A percentile compares a stretch with the other conserved stretches of the same genome.
phyloP scores from a whole-genome alignment of 2,797 vertebrate species.

The Amblyraja radiata region DNA sequence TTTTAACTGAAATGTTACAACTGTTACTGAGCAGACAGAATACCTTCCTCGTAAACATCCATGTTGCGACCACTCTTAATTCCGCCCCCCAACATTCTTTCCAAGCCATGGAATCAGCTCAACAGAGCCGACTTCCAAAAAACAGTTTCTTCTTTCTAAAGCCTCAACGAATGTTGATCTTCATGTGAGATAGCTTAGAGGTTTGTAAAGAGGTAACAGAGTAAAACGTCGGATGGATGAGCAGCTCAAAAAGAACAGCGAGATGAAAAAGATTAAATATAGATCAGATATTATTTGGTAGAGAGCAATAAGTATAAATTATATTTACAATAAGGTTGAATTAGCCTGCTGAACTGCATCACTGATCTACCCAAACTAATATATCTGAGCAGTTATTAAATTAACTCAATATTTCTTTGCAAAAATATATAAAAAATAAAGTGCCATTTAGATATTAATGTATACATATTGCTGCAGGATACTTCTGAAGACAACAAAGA shows the following conservation, averaged over 20 bases:
- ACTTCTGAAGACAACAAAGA: background rate
- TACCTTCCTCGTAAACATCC: background rate
- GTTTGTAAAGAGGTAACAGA: background rate
- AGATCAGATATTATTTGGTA: background rate
- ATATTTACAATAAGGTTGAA: background rate
- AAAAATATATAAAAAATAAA: background rate
- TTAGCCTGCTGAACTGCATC: background rate
- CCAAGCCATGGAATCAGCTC: background rate
- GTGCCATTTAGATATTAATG: background rate
- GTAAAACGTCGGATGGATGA: background rate
- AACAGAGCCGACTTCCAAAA: background rate
- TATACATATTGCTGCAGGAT: background rate
- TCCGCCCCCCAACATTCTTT: too few species aligned
- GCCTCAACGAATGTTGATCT: background rate
- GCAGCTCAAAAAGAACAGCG: background rate
- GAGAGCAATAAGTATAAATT: background rate
- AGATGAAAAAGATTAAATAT: background rate
- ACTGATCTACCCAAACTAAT: background rate
- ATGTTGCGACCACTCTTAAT: background rate
- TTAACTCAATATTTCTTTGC: background rate
- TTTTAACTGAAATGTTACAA: background rate
- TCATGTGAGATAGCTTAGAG: background rate
- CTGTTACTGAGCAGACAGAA: background rate
- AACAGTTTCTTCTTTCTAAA: background rate
- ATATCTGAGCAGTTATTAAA: background rate